phyloP scores from a whole-genome alignment of 2,113 vertebrate species.

The Callocephalon fimbriatum region DNA sequence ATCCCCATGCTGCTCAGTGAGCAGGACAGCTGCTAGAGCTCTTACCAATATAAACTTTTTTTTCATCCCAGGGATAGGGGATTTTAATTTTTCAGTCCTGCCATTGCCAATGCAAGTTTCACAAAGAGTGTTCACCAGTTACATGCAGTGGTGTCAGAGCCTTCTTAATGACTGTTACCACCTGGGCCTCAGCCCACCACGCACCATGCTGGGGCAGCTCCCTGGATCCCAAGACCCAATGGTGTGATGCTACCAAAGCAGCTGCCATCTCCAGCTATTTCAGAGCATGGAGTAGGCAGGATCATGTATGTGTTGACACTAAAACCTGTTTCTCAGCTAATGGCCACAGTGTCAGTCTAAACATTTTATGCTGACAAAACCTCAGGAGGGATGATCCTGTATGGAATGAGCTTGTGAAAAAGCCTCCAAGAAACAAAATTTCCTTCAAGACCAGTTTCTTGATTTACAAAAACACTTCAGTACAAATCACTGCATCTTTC shows the following conservation, averaged over 20 bases:
- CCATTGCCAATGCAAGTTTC: not conserved
- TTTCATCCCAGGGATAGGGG: not conserved
- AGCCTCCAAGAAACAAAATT: not conserved
- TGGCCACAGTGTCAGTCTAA: not conserved
- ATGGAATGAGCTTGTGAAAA: not conserved
- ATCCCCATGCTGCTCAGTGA: not conserved
- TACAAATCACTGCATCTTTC: not conserved
- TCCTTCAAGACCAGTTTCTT: not conserved
- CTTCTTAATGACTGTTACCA: not conserved
- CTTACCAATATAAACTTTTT: not conserved
- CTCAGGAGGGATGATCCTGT: not conserved
- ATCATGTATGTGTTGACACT: not conserved
- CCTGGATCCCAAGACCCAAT: not conserved
- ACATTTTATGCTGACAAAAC: not conserved
- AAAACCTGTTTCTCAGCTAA: not conserved
- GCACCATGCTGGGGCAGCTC: not conserved
- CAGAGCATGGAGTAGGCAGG: not conserved
- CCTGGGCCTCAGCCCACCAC: not conserved
- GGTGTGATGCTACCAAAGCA: not conserved
- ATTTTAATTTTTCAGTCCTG: not conserved
- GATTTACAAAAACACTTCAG: not conserved
- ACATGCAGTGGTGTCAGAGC: not conserved
- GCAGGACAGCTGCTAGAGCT: conserved; percentile 25
- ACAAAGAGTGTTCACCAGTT: not conserved
- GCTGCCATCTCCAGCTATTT: not conserved